A percentile compares a stretch with the other conserved stretches of the same genome.
Conservation (phyloP, 2,797 vertebrate species). For the Danio choprae region DNA sequence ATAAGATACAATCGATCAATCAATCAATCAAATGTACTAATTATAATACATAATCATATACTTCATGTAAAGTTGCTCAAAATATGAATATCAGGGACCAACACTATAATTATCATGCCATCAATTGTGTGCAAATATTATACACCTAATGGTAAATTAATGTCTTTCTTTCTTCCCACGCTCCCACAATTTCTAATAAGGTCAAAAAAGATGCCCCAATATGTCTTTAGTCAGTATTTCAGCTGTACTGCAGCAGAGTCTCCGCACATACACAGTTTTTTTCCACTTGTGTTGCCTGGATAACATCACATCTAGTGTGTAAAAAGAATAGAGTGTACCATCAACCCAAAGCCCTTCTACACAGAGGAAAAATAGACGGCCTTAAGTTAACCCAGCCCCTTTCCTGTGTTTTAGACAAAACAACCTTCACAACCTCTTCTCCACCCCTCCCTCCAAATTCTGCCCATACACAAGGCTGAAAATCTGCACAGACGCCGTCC, state of each 20-base stretch:
- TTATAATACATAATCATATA: neutral
- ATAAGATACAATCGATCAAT: too few species aligned
- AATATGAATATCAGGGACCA: neutral
- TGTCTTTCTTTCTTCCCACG: neutral
- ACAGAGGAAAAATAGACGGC: conserved; percentile 52
- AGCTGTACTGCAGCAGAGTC: conserved; percentile 30
- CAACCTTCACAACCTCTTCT: conserved; percentile 54
- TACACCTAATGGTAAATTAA: neutral
- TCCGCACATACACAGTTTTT: conserved; percentile 24
- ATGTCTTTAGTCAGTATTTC: conserved; percentile 51
- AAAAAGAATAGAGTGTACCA: conserved; percentile 29
- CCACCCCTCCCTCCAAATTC: conserved; percentile 46
- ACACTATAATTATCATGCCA: too few species aligned
- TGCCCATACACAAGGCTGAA: conserved; percentile 34
- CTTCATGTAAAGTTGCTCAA: neutral
- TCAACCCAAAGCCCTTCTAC: conserved; percentile 27
- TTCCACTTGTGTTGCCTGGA: conserved; percentile 31
- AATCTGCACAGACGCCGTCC: conserved; percentile 33
- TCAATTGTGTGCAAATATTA: too few species aligned
- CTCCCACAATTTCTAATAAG: conserved; percentile 27
- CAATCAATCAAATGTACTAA: too few species aligned
- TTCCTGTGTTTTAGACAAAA: conserved; percentile 68
- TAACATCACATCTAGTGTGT: conserved; percentile 44
- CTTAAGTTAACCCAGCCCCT: conserved; percentile 59
- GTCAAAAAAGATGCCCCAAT: conserved; percentile 53